A percentile compares a stretch with the other conserved stretches of the same genome.
phyloP scores from a whole-genome alignment of 2,888 invertebrate genomes.

The Nasonovia ribisnigri region DNA sequence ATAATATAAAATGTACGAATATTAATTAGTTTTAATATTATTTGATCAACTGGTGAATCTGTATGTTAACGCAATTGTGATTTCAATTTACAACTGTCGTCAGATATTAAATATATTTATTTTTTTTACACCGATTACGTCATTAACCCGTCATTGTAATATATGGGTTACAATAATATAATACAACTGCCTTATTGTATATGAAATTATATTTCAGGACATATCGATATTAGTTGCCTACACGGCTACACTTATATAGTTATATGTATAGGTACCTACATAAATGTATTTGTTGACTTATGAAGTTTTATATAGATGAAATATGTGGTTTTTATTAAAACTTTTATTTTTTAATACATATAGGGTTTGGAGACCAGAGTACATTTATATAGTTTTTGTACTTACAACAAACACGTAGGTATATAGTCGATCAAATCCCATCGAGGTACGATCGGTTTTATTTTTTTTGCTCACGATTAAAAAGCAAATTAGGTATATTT shows the following conservation, averaged over 20 bases:
- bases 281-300: neutral
- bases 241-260: neutral
- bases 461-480: neutral
- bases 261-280: too few relatives aligned
- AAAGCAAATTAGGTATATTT: neutral
- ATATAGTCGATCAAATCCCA: neutral
- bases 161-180: neutral
- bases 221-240: neutral
- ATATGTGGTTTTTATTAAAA: neutral
- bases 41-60: slow-evolving; percentile 16
- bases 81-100: neutral
- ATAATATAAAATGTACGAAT: neutral
- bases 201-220: neutral
- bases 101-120: neutral
- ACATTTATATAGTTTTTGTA: neutral
- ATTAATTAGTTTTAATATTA: slow-evolving; percentile 23
- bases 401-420: neutral
- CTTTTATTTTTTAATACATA: neutral
- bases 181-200: neutral
- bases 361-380: neutral
- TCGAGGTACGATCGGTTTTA: neutral
- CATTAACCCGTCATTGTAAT: neutral
- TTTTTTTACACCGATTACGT: neutral
- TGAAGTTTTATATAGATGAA: neutral
- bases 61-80: neutral